Evolutionary conservation across 2,888 invertebrate species (phyloP), one percentile per base, ranked within the genome.

Genomic region (Loripinus fragilis): DNA sequence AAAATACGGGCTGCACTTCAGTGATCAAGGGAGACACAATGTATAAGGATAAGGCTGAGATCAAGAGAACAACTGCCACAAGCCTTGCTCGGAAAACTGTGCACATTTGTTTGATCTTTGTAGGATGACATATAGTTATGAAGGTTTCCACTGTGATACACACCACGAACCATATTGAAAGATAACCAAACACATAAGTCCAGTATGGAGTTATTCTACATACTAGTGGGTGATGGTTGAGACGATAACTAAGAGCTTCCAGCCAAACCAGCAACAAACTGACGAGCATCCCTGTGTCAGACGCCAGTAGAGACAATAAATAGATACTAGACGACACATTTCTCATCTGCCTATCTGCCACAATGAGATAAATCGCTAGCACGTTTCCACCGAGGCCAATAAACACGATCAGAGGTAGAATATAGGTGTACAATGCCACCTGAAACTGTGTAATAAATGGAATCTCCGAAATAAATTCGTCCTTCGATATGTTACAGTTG

Each of bases 71-170:
- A 1, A 83, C 25, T 15, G 89, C 85, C 0, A 87, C 87, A 1
- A 82, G 69, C 7, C 81, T 55, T n/a, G 90, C 88, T 25, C 88
- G 82, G 42, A 80, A 80, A 10, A 88, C 77, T 1, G 89, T 88
- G 60, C 90, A 90, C 80, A 88, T 83, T 17, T 81, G 80, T 41
- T 87, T 86, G 28, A 89, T 89, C 30, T 80, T 82, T 2, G 86
- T 87, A 20, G 88, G 88, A 68, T 88, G 87, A 55, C 88, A 88
- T 50, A 87, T 87, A 25, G 89, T 89, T 8, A 97, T 95, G 91
- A 96, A 97, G n/a, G 97, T 95, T 92, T 97, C 97, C 0, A 97
- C 95, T 0, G 97, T 97, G 91, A 97, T 97, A 0, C 97, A 96
- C 8, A 97, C 96, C 23, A 97, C 96, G 78, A 97, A 95, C 97